Evolutionary conservation across 2,888 invertebrate genomes (phyloP).

Genomic region (Notocelia uddmanniana): DNA sequence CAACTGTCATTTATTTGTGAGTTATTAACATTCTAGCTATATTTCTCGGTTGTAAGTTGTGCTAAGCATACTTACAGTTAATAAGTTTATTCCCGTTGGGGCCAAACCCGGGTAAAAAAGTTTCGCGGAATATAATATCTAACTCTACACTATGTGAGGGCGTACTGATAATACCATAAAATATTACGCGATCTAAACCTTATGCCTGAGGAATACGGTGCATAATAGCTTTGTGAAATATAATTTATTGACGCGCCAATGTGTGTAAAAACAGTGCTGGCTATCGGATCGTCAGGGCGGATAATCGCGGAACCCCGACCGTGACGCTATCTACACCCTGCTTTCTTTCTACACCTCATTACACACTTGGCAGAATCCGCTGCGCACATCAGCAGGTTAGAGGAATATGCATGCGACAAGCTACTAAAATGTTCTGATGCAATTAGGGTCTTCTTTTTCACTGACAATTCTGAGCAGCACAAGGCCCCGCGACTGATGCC

Average conservation of each 20-base stretch:
- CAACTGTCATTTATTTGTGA: too few species aligned
- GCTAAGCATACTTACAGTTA: too few species aligned
- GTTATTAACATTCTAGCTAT: too few species aligned
- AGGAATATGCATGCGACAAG: neutral
- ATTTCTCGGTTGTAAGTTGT: too few species aligned
- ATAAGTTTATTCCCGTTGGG: too few species aligned
- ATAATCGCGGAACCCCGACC: constrained; percentile 6
- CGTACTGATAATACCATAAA: too few species aligned
- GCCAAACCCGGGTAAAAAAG: too few species aligned
- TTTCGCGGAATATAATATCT: too few species aligned
- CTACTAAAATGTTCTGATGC: neutral
- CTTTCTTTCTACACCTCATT: constrained; percentile 37
- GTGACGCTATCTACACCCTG: constrained; percentile 16
- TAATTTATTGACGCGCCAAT: neutral
- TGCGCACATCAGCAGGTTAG: neutral
- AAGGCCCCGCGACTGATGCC: too few species aligned
- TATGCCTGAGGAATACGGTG: neutral
- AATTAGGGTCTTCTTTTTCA: neutral
- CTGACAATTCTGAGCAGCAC: too few species aligned
- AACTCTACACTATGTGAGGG: too few species aligned
- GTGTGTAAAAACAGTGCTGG: neutral
- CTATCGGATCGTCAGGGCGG: neutral
- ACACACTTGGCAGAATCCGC: constrained; percentile 2
- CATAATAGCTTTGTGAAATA: neutral
- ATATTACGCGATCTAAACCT: neutral